Percentiles rank a stretch among this genome's conserved stretches.
Conservation (phyloP, 2,113 vertebrate genomes). For the Xiphophorus hellerii region DNA sequence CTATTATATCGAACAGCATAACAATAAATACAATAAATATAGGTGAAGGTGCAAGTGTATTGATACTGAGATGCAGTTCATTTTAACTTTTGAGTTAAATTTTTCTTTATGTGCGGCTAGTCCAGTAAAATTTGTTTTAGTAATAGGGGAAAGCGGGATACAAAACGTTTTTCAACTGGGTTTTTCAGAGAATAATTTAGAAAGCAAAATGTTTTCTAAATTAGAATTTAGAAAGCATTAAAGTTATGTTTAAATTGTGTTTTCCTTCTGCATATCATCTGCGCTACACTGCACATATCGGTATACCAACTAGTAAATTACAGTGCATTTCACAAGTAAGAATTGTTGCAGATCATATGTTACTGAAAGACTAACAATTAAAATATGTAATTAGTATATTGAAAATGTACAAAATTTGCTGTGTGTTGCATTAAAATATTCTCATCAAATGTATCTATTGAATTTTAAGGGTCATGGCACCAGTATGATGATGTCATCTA, state of each 20-base stretch:
- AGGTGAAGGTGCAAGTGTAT: not conserved
- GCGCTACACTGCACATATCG: too few species aligned
- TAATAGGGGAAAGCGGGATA: not conserved
- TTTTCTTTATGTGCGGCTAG: not conserved
- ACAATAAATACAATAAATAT: not conserved
- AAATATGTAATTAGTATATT: not conserved
- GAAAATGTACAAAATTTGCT: not conserved
- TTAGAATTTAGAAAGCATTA: not conserved
- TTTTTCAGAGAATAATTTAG: not conserved
- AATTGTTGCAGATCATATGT: not conserved
- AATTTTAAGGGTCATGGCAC: constrained; percentile 78
- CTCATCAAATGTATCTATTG: rapidly evolving
- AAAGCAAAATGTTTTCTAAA: not conserved
- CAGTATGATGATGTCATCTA: constrained; percentile 87
- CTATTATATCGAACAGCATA: not conserved
- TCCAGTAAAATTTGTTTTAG: not conserved
- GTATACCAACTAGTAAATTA: not conserved
- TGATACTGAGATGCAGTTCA: not conserved
- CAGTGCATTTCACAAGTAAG: not conserved
- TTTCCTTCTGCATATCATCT: too few species aligned
- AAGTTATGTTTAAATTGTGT: not conserved
- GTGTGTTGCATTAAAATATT: not conserved
- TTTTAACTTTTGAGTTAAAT: not conserved
- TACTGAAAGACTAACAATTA: not conserved
- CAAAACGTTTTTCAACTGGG: not conserved